phyloP scores from a whole-genome alignment of 2,797 vertebrate genomes.

The Microctenopoma lineatum region DNA sequence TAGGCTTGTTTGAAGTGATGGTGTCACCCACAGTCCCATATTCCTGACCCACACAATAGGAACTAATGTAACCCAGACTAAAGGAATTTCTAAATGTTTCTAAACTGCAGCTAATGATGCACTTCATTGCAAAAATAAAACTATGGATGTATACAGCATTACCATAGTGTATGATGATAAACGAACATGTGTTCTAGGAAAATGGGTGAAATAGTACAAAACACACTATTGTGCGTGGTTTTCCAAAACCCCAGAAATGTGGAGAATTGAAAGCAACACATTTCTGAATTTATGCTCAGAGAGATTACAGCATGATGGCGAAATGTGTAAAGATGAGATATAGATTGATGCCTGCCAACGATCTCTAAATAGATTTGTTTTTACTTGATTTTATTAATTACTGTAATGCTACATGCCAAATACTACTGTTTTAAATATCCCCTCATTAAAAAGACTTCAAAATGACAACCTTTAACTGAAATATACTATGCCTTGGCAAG shows the following conservation, averaged over 20 bases:
- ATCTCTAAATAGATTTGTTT: too few relatives aligned
- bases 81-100: slow-evolving; percentile 11
- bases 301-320: background rate
- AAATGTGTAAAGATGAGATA: background rate
- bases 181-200: background rate
- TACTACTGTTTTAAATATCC: background rate
- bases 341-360: background rate
- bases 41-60: background rate
- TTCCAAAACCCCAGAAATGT: slow-evolving; percentile 12
- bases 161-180: background rate
- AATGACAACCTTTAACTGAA: slow-evolving; percentile 15
- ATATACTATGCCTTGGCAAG: background rate
- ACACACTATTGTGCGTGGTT: background rate
- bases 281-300: slow-evolving; percentile 9
- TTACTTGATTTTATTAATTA: background rate
- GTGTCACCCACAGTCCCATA: slow-evolving; percentile 26
- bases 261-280: background rate
- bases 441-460: slow-evolving; percentile 4
- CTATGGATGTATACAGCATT: background rate
- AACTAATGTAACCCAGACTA: slow-evolving; percentile 21
- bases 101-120: slow-evolving; percentile 12
- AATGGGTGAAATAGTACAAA: background rate
- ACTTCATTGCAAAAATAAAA: background rate
- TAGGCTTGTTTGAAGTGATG: slow-evolving; percentile 24
- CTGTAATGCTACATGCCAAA: background rate